These are phyloP conservation scores for Drosophila leonis DNA, from an alignment of 2,888 invertebrate genomes.

Conservation along the genomic window DNA sequence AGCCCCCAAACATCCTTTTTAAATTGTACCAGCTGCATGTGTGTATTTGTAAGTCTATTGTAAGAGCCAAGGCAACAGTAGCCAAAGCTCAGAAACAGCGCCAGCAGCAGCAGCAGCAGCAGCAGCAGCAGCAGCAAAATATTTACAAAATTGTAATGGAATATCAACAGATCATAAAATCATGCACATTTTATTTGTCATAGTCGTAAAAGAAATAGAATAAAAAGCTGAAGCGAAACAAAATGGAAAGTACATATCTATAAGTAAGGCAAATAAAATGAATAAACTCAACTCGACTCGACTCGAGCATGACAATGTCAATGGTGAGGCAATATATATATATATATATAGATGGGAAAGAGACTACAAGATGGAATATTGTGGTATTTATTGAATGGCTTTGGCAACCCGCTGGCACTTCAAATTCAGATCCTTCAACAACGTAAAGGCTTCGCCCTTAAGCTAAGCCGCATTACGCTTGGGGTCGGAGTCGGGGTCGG, in stretches of 20 bases:
- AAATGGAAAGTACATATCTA: constrained; percentile 54
- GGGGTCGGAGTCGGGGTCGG: background rate
- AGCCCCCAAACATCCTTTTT: constrained; percentile 73
- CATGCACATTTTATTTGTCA: constrained; percentile 81
- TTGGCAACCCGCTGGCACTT: constrained; percentile 35
- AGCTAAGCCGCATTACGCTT: constrained; percentile 46
- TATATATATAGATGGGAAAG: constrained; percentile 12
- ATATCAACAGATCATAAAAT: constrained; percentile 81
- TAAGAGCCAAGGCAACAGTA: constrained; percentile 51
- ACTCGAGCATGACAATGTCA: constrained; percentile 71
- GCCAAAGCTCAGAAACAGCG: constrained; percentile 30
- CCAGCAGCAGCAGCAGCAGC: constrained; percentile 49
- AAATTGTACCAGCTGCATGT: constrained; percentile 50
- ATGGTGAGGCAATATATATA: constrained; percentile 52
- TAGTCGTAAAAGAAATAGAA: constrained; percentile 70
- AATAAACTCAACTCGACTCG: constrained; percentile 63
- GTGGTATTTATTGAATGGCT: constrained; percentile 79
- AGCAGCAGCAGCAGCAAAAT: constrained; percentile 67
- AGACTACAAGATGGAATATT: constrained; percentile 61
- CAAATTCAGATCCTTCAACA: constrained; percentile 36
- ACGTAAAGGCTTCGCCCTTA: constrained; percentile 44
- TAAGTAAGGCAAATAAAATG: constrained; percentile 75
- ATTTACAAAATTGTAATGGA: constrained; percentile 82
- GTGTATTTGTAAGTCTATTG: constrained; percentile 76
- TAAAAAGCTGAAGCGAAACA: constrained; percentile 27